Evolutionary conservation across 2,113 vertebrate genomes (phyloP), one percentile per base, ranked within the genome.

Genomic region (Scomber colias): DNA sequence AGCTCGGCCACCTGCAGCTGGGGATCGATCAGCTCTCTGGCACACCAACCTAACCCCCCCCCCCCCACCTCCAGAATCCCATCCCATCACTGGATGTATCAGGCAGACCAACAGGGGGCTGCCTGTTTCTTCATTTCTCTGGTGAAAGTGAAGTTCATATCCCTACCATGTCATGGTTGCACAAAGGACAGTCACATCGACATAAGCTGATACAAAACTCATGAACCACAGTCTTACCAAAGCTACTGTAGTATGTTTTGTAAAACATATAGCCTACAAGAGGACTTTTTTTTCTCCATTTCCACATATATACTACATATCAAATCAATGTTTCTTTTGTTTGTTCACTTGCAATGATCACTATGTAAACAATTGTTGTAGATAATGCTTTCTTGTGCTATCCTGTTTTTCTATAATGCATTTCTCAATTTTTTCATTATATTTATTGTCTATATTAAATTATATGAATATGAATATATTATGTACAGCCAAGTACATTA

Each of bases 1-100:
- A 81, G 90, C 82, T 90, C 19, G 68, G 82, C 90, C 92, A 90
- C 92, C 90, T 92, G 88, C 91, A 84, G 92, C 80, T 91, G 89
- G 64, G 73, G 85, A 95, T 95, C 86, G 83, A 95, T 95, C 81
- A 62, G 30, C 83, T 81, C 81, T 82, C 81, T 81, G 49, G 73
- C 73, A 61, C 64, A 69, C 67, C 63, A 68, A 27, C 67, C 68
- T 61, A 71, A 48, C 54, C 0, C 75, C 44, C 56, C 30, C 21
- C 51, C 44, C 70, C 78, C 72, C 77, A 31, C 86, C 61, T 67
- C 61, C 61, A 35, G 45, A 64, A 79, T 56, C 73, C 54, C 75
- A 70, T 63, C 77, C 76, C 55, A 21, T 80, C 64, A 63, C 62
- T 71, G 80, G 12, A 45, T 78, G 35, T 63, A 77, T 77, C 69